Evolutionary conservation across 2,797 vertebrate genomes (phyloP).

Genomic region (Poliocrania exsul): DNA sequence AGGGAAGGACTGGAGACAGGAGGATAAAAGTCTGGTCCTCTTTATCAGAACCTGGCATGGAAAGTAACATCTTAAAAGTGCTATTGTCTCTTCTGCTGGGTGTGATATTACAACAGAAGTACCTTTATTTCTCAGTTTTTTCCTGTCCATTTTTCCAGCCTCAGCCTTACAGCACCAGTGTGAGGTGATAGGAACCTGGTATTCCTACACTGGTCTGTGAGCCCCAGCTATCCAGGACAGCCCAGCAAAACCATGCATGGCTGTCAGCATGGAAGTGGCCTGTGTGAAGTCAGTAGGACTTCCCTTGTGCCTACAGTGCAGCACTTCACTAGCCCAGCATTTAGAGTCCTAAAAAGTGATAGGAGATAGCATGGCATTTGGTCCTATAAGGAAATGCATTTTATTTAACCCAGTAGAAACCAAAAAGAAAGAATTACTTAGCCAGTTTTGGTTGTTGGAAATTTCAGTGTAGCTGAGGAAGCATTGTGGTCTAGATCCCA

Average conservation of each 20-base stretch:
- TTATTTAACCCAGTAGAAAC: background rate
- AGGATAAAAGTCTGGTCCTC: background rate
- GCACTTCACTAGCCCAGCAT: background rate
- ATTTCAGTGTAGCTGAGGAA: background rate
- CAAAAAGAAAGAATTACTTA: background rate
- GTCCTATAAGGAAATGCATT: background rate
- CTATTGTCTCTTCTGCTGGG: background rate
- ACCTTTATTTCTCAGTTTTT: background rate
- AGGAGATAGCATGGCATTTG: background rate
- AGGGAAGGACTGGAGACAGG: background rate
- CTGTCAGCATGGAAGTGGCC: background rate
- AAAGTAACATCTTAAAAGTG: background rate
- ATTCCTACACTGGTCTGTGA: background rate
- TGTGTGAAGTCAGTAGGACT: background rate
- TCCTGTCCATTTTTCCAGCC: background rate
- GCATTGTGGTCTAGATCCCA: background rate
- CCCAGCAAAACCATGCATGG: background rate
- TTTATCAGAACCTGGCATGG: background rate
- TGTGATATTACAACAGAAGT: background rate
- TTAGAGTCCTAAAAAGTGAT: background rate
- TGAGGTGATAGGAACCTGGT: background rate
- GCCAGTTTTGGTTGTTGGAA: background rate
- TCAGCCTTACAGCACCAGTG: background rate
- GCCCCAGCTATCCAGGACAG: background rate
- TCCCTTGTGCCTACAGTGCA: background rate